Evolutionary conservation across 2,797 vertebrate genomes (phyloP).

Genomic region (Ptychadena robeensis): DNA sequence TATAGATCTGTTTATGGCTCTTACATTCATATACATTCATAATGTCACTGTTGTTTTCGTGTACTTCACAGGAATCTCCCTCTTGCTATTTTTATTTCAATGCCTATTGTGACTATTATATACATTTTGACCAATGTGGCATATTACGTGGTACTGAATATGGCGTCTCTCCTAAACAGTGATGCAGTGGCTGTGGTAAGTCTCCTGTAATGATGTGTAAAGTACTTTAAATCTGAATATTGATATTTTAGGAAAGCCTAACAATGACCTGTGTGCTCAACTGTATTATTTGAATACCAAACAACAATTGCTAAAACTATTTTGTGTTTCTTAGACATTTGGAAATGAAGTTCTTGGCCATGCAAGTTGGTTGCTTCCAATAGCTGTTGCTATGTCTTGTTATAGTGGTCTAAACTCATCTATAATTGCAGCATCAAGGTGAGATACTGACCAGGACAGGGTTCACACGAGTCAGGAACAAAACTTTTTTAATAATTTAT

Average conservation of each 20-base stretch:
- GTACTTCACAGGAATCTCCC: conserved; percentile 79
- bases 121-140: conserved; percentile 86
- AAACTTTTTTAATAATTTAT: too few relatives aligned
- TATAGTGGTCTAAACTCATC: conserved; percentile 87
- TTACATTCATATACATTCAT: too few relatives aligned
- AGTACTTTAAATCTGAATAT: neutral
- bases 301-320: neutral
- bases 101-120: conserved; percentile 84
- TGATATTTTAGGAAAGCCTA: neutral
- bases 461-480: neutral
- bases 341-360: conserved; percentile 79
- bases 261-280: neutral
- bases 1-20: too few relatives aligned
- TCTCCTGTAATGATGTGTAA: neutral
- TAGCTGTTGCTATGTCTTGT: conserved; percentile 86
- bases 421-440: conserved; percentile 84
- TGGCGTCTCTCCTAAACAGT: conserved; percentile 80
- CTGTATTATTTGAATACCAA: neutral
- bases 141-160: conserved; percentile 84
- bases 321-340: conserved; percentile 75
- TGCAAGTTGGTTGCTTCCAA: conserved; percentile 82
- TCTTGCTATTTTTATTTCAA: conserved; percentile 83
- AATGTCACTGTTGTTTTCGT: neutral
- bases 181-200: conserved; percentile 86
- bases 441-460: conserved; percentile 24